A percentile compares a stretch with the other conserved stretches of the same genome.
These are phyloP conservation scores for Mongoloraphidia duomilia DNA, from an alignment of 2,888 invertebrate species.

Conservation along the genomic window DNA sequence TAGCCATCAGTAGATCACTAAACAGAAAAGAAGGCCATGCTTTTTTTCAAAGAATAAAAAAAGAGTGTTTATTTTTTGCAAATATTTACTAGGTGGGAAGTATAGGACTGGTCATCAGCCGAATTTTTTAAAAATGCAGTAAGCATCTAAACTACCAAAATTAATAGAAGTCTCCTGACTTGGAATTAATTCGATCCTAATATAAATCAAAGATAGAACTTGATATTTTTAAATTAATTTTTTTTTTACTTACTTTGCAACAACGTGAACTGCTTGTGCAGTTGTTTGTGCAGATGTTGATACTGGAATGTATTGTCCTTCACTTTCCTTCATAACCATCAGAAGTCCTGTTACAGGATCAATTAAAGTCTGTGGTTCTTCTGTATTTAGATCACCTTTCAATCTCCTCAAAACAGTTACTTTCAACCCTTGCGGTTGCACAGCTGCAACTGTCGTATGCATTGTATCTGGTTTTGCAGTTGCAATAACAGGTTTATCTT, in stretches of 20 bases:
- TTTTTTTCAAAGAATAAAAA: too few relatives aligned
- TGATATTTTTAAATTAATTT: too few relatives aligned
- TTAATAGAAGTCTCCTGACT: too few relatives aligned
- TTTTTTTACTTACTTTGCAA: neutral
- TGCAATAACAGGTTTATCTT: neutral
- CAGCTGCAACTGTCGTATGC: conserved; percentile 3
- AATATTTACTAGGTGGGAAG: too few relatives aligned
- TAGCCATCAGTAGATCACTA: too few relatives aligned
- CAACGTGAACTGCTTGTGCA: conserved; percentile 2
- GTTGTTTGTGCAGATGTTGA: conserved; percentile 18
- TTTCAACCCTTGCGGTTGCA: conserved; percentile 27
- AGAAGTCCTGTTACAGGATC: conserved; percentile 62
- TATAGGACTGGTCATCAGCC: too few relatives aligned
- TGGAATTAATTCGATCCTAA: too few relatives aligned
- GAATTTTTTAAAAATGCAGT: too few relatives aligned
- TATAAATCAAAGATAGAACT: too few relatives aligned
- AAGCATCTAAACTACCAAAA: too few relatives aligned
- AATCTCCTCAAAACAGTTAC: conserved; percentile 27
- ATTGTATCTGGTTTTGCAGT: neutral
- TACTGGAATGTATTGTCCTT: conserved; percentile 49
- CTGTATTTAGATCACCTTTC: conserved; percentile 27
- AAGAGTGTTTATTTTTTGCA: too few relatives aligned
- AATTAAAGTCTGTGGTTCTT: conserved; percentile 50
- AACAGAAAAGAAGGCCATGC: too few relatives aligned
- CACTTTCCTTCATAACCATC: conserved; percentile 53